phyloP scores from a whole-genome alignment of 2,113 vertebrate species.

The Paraplagusia blochii region DNA sequence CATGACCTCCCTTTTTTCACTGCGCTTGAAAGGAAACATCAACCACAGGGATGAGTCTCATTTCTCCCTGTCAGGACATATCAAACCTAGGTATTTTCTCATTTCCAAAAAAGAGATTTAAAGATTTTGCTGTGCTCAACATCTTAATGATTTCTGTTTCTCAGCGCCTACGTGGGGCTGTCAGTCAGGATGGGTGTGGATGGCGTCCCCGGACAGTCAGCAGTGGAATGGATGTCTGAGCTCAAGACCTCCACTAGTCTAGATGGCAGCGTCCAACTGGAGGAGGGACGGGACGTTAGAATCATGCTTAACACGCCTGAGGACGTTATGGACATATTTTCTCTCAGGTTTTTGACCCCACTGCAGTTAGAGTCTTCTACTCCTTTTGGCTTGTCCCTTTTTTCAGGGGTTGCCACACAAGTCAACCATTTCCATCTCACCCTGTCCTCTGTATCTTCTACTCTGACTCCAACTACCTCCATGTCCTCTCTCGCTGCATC shows the following conservation, averaged over 20 bases:
- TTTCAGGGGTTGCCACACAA: too few relatives aligned
- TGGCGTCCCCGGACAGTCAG: constrained; percentile 76
- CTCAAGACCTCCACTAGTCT: constrained; percentile 76
- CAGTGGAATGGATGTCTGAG: constrained; percentile 79
- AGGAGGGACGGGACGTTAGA: constrained; percentile 81
- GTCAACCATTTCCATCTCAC: too few relatives aligned
- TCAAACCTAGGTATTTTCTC: constrained; percentile 79
- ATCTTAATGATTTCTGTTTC: constrained; percentile 19
- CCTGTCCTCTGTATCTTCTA: too few relatives aligned
- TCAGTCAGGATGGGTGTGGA: constrained; percentile 79
- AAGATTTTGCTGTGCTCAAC: neutral
- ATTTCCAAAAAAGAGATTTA: neutral
- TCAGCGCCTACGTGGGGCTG: constrained; percentile 78
- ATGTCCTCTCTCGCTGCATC: too few relatives aligned
- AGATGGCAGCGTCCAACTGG: constrained; percentile 80
- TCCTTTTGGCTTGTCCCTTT: too few relatives aligned
- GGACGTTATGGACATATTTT: constrained; percentile 81
- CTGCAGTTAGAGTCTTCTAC: too few relatives aligned
- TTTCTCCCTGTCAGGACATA: constrained; percentile 80
- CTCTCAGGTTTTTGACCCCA: constrained; percentile 70
- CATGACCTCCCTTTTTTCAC: constrained; percentile 73
- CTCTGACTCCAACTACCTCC: too few relatives aligned
- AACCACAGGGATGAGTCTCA: constrained; percentile 76
- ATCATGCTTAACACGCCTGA: constrained; percentile 82
- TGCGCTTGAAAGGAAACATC: constrained; percentile 75